A percentile compares a stretch with the other conserved stretches of the same genome.
These are phyloP conservation scores for Eupithecia insigniata DNA, from an alignment of 2,888 invertebrate genomes.

Conservation along the genomic window DNA sequence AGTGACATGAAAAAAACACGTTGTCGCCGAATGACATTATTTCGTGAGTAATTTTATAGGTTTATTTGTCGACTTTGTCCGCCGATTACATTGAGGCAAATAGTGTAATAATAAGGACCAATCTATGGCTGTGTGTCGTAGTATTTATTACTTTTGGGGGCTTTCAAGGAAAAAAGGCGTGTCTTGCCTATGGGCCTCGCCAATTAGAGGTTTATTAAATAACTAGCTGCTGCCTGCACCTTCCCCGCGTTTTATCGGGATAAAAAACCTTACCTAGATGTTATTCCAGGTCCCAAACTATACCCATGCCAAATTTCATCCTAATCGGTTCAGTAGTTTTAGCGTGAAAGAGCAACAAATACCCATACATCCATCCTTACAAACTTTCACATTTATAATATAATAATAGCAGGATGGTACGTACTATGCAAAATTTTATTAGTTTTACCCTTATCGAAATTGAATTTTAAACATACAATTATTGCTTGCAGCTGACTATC, in stretches of 20 bases:
- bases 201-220: neutral
- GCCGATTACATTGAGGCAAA: conserved; percentile 53
- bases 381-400: too few species aligned
- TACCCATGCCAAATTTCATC: too few species aligned
- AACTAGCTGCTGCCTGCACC: too few species aligned
- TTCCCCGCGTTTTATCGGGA: too few species aligned
- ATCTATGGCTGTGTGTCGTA: conserved; percentile 26
- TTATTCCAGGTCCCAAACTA: too few species aligned
- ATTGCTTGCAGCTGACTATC: neutral
- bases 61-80: conserved; percentile 67
- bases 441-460: neutral
- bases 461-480: neutral
- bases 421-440: neutral
- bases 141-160: neutral
- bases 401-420: too few species aligned
- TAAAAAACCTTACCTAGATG: too few species aligned
- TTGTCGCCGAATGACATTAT: conserved; percentile 74
- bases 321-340: too few species aligned
- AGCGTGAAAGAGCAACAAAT: too few species aligned
- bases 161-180: neutral
- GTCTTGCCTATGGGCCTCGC: neutral
- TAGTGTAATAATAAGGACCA: conserved; percentile 27
- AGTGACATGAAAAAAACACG: conserved; percentile 67
- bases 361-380: too few species aligned
- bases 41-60: conserved; percentile 73